Percentiles rank a stretch among this genome's conserved stretches.
Conservation (phyloP, 2,113 vertebrate genomes). For the Hepsetus odoe region DNA sequence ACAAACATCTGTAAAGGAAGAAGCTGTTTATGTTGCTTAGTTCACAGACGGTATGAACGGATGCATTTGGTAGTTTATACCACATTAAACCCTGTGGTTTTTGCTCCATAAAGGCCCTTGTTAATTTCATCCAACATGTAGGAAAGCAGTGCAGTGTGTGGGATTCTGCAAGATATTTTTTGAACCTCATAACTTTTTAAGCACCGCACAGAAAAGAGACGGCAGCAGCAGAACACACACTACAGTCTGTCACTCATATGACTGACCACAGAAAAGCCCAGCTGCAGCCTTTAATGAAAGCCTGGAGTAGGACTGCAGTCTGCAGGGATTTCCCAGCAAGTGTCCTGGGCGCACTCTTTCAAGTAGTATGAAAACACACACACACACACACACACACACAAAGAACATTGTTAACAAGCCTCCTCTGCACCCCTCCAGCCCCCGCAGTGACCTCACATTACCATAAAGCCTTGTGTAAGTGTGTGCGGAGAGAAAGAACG, state of each 20-base stretch:
- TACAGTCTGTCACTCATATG: neutral
- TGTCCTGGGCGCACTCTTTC: constrained; percentile 2
- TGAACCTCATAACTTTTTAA: neutral
- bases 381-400: no score
- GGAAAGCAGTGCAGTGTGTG: no score
- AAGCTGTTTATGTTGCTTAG: no score
- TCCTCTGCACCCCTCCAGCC: neutral
- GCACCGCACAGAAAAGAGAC: neutral
- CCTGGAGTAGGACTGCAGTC: neutral
- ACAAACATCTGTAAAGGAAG: no score
- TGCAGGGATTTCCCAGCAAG: constrained; percentile 8
- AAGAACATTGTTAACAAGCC: constrained; percentile 28
- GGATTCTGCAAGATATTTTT: neutral
- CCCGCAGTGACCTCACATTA: constrained; percentile 10
- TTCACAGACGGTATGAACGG: no score
- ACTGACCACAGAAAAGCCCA: neutral
- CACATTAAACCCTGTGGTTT: no score
- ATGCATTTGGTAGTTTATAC: no score
- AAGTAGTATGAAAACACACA: neutral
- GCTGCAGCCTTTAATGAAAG: neutral
- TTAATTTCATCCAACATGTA: neutral
- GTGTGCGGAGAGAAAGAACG: neutral
- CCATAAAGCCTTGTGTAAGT: neutral
- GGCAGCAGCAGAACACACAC: neutral
- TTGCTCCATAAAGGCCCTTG: no score